Base-by-base conservation (phyloP, 2,888 invertebrate genomes). In the Yponomeuta evonymella region DNA sequence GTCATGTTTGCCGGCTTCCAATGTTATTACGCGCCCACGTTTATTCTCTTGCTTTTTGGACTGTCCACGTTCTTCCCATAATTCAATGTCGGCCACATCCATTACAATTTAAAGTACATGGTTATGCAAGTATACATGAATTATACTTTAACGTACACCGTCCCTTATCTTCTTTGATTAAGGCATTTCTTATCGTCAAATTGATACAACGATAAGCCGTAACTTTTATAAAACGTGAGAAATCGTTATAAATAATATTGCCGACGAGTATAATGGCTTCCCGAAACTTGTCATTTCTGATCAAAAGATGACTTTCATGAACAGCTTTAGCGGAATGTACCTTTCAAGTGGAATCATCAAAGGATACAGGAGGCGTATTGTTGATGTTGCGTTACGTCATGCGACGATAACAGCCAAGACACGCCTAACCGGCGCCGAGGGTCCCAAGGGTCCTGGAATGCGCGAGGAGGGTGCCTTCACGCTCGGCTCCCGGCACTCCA, bases 371-470 rank as follows among this genome's bases (percentile, higher is more conserved):
- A 58, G 69, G 62, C 36, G n/a, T 69, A n/a, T n/a, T 62, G 67
- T 48, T 51, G 23, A 29, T 76, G 70, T 75, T 80, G 12, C 79
- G 84, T 91, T 90, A 91, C 91, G 90, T 91, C 91, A 91, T 89
- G 79, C 82, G 79, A 78, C 83, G 88, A 88, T 89, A 89, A 85
- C 86, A 83, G 79, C 82, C 75, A 82, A 85, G 91, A 89, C 90
- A 90, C 91, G 90, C 91, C 90, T 89, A 83, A 80, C 81, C 82
- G 88, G 87, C 87, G 82, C 78, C 88, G 87, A 80, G 83, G 85
- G 86, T 88, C 86, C 87, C 2, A 15, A 58, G 51, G 51, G 51
- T 58, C 51, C 85, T 87, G 84, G 85, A 89, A 88, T 86, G 85
- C 82, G 84, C 81, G 79, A 79, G 58, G 81, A 85, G 82, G 83